Percentiles rank a stretch among this genome's conserved stretches.
Conservation (phyloP, 2,113 vertebrate genomes). For the Lycaon pictus region DNA sequence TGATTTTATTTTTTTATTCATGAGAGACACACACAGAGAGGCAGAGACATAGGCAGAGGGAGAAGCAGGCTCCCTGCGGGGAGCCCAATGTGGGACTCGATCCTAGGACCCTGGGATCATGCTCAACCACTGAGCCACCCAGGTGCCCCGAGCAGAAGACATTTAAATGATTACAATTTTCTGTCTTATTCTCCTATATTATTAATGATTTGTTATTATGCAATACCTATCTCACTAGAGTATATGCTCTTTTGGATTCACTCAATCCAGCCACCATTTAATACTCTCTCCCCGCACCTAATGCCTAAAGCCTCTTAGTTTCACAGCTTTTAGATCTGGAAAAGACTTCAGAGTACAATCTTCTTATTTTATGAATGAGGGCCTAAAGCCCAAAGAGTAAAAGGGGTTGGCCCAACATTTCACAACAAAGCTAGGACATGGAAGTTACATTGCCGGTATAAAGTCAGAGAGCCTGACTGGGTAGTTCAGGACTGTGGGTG, state of each 20-base stretch:
- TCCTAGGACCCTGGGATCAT: too few relatives aligned
- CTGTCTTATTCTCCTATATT: not conserved
- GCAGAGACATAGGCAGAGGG: too few relatives aligned
- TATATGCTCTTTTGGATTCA: not conserved
- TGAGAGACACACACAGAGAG: too few relatives aligned
- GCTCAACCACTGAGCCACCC: too few relatives aligned
- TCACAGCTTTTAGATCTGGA: not conserved
- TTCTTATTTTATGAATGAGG: slow-evolving; percentile 19
- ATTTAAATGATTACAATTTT: slow-evolving; percentile 14
- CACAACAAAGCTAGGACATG: not conserved
- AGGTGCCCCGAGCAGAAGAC: not conserved
- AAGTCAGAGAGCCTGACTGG: not conserved
- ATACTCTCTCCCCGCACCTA: not conserved
- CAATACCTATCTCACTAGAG: not conserved
- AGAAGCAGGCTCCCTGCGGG: too few relatives aligned
- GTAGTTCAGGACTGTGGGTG: not conserved
- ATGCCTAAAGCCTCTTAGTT: not conserved
- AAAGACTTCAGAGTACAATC: not conserved
- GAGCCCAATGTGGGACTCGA: too few relatives aligned
- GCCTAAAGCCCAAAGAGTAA: not conserved
- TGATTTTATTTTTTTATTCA: too few relatives aligned
- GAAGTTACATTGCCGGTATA: not conserved
- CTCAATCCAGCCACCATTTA: not conserved
- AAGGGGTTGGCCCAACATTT: not conserved
- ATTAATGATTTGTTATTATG: not conserved